Percentiles rank a stretch among this genome's conserved stretches.
Conservation (phyloP, 2,888 invertebrate species). For the Xestia rhomboidea region DNA sequence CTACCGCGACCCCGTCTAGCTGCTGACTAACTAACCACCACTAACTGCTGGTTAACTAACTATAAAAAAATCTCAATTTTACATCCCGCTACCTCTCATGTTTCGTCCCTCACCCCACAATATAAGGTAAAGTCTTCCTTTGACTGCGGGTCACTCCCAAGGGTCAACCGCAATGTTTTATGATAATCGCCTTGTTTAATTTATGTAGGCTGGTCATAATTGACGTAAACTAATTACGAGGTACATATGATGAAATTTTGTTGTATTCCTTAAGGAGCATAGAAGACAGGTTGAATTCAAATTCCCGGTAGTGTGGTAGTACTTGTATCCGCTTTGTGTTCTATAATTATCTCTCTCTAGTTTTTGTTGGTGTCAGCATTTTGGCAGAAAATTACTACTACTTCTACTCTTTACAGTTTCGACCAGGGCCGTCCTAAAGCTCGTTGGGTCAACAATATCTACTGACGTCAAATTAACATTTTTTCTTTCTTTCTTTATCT, state of each 20-base stretch:
- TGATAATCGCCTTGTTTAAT: constrained; percentile 83
- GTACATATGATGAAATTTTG: constrained; percentile 48
- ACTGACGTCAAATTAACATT: no score
- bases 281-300: constrained; percentile 24
- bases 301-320: not conserved
- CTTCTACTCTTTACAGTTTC: not conserved
- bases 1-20: no score
- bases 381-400: not conserved
- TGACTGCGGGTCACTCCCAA: constrained; percentile 80
- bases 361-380: not conserved
- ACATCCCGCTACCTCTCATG: constrained; percentile 15
- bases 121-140: constrained; percentile 76
- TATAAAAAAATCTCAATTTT: not conserved
- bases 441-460: no score
- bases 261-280: constrained; percentile 40
- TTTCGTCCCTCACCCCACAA: constrained; percentile 55
- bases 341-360: not conserved
- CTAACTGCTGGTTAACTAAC: no score
- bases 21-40: no score
- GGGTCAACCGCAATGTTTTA: constrained; percentile 78
- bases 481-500: no score
- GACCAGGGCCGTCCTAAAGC: no score
- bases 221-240: constrained; percentile 71
- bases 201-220: constrained; percentile 76
- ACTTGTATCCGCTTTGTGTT: not conserved